Evolutionary conservation across 2,797 vertebrate genomes (phyloP).

Genomic region (Pristis pectinata): DNA sequence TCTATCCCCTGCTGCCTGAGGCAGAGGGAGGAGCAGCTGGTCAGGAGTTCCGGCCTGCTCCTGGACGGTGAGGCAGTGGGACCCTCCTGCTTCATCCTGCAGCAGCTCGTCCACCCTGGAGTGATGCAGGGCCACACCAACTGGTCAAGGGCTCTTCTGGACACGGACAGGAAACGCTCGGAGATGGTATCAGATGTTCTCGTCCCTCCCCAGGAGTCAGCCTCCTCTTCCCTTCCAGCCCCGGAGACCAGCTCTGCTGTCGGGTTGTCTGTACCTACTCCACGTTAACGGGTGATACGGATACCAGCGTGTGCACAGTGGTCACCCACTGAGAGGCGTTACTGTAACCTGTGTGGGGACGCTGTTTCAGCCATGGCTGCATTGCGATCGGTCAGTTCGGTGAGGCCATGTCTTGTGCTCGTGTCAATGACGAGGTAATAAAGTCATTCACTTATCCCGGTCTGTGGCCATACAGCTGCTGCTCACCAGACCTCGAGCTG

Average conservation of each 20-base stretch:
- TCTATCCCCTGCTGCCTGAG: conserved; percentile 46
- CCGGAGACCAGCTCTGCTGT: neutral
- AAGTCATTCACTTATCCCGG: too few species aligned
- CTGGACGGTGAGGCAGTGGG: neutral
- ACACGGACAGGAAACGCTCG: conserved; percentile 35
- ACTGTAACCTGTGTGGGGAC: too few species aligned
- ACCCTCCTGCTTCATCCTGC: neutral
- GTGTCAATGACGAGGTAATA: neutral
- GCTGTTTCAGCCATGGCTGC: too few species aligned
- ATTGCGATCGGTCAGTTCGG: neutral
- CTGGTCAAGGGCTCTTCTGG: conserved; percentile 58
- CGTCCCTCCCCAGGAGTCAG: conserved; percentile 54
- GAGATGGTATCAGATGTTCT: conserved; percentile 62
- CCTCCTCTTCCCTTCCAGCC: conserved; percentile 42
- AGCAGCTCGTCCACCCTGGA: too few species aligned
- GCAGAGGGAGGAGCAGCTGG: neutral
- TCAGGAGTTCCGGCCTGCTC: too few species aligned
- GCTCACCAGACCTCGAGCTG: too few species aligned
- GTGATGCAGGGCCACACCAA: conserved; percentile 45
- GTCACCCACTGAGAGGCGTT: too few species aligned
- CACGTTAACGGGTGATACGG: neutral
- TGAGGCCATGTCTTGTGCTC: neutral
- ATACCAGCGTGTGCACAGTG: too few species aligned
- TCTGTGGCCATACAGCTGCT: too few species aligned
- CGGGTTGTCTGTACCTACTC: neutral